phyloP scores from a whole-genome alignment of 2,888 invertebrate genomes.

The Cephus sareptanus region DNA sequence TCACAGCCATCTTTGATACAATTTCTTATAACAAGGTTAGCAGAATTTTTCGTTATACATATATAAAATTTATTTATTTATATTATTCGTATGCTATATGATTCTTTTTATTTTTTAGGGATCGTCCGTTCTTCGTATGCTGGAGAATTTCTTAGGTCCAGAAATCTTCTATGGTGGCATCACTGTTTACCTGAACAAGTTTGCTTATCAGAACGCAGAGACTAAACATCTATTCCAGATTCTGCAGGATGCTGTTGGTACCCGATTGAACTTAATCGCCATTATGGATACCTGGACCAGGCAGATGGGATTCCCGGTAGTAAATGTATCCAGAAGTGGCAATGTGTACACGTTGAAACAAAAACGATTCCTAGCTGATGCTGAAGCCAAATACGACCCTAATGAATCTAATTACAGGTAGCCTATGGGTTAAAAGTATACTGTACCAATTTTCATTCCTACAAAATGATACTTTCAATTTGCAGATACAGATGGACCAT shows the following conservation, averaged over 20 bases:
- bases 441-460: constrained; percentile 27
- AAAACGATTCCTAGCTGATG: constrained; percentile 79
- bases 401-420: constrained; percentile 66
- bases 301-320: constrained; percentile 88
- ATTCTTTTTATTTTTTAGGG: constrained; percentile 70
- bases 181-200: constrained; percentile 78
- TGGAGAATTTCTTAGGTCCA: constrained; percentile 82
- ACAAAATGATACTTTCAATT: constrained; percentile 44
- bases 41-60: background rate
- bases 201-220: constrained; percentile 80
- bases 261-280: constrained; percentile 68
- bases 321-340: constrained; percentile 70
- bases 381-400: constrained; percentile 68
- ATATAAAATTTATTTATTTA: constrained; percentile 18
- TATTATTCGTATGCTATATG: background rate
- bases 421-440: background rate
- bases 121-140: constrained; percentile 88
- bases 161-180: constrained; percentile 80
- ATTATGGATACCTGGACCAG: constrained; percentile 91
- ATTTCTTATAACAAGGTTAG: constrained; percentile 91
- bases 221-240: constrained; percentile 82
- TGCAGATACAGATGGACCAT: constrained; percentile 87
- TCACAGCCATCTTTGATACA: constrained; percentile 89
- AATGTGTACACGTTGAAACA: constrained; percentile 75
- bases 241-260: constrained; percentile 71